Evolutionary conservation across 1,140 invertebrate genomes (phyloP), one percentile per base, ranked within the genome.

Genomic region (Caenorhabditis inopinata): DNA sequence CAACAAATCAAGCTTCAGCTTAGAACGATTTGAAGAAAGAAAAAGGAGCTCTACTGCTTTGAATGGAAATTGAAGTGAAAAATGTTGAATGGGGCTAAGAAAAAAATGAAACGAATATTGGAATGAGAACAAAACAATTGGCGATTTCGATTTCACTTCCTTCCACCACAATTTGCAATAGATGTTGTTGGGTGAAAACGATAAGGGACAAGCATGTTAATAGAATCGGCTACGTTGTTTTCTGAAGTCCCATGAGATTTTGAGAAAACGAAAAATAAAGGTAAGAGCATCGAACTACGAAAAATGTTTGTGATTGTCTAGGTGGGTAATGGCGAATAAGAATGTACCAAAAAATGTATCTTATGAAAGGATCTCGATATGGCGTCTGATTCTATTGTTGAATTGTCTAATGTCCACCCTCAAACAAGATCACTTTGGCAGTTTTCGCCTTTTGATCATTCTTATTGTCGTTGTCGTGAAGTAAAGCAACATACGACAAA

Each of bases 401-500:
- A 68, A 68, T 68, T 68, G 58, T 32, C 58, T 68, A 68, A 68
- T 68, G 32, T 16, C 58, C 58, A 68, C 32, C 58, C 58, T 29
- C 29, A 68, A 68, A 68, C 58, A 32, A 25, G 58, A 68, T 68
- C 58, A 68, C 58, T 68, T 68, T 68, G 58, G 58, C 58, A 68
- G 58, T 68, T 68, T 68, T 35, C 25, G 11, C 58, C 32, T 68
- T 68, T 35, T 68, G 58, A 32, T 68, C 58, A 38, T 38, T 32
- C 58, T 68, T 16, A 68, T 51, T 23, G 48, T 51, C 48, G 25
- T 38, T 68, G 58, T 68, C 58, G 58, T 68, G 38, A 68, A 68
- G 58, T 68, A 68, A 68, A 18, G 58, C 58, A 68, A 68, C 58
- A 68, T 68, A 68, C 58, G 58, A 38, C 58, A 68, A 68, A 68